Percentiles rank a stretch among this genome's conserved stretches.
These are phyloP conservation scores for Trypoxylon attenuatum DNA, from an alignment of 2,888 invertebrate species.

Conservation along the genomic window DNA sequence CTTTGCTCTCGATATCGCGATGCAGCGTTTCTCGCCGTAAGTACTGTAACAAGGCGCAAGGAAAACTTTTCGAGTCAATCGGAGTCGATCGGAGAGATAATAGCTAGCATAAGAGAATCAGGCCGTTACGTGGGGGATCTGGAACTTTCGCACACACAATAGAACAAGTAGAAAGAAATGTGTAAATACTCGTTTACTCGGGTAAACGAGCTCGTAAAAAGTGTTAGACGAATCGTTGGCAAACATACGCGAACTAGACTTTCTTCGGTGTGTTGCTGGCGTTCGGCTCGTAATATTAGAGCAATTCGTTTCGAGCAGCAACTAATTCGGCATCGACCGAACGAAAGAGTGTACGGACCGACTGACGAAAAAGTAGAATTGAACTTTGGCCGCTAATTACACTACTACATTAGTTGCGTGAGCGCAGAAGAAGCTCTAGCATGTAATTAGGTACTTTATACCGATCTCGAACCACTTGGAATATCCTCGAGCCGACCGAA, in stretches of 20 bases:
- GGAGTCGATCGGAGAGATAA: constrained; percentile 20
- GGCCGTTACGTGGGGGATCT: constrained; percentile 53
- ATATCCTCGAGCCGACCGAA: constrained; percentile 8
- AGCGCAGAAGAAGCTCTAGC: not conserved
- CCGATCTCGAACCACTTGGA: not conserved
- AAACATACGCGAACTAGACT: not conserved
- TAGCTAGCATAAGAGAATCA: constrained; percentile 46
- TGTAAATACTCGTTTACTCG: not conserved
- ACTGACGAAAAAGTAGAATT: not conserved
- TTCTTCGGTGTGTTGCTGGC: too few relatives aligned
- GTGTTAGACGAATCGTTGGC: not conserved
- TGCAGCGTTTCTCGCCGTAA: constrained; percentile 18
- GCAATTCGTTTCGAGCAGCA: too few relatives aligned
- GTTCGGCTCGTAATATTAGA: too few relatives aligned
- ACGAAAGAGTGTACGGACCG: not conserved
- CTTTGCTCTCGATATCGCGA: constrained; percentile 25
- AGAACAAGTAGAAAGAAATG: not conserved
- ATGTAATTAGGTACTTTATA: too few relatives aligned
- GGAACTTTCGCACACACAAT: not conserved
- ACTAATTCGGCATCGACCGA: too few relatives aligned
- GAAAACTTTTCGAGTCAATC: constrained; percentile 37
- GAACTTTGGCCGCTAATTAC: not conserved
- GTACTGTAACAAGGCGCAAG: constrained; percentile 30
- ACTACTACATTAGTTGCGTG: not conserved
- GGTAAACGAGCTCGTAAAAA: too few relatives aligned